Evolutionary conservation across 2,113 vertebrate species (phyloP).

Genomic region (Cettia cetti): DNA sequence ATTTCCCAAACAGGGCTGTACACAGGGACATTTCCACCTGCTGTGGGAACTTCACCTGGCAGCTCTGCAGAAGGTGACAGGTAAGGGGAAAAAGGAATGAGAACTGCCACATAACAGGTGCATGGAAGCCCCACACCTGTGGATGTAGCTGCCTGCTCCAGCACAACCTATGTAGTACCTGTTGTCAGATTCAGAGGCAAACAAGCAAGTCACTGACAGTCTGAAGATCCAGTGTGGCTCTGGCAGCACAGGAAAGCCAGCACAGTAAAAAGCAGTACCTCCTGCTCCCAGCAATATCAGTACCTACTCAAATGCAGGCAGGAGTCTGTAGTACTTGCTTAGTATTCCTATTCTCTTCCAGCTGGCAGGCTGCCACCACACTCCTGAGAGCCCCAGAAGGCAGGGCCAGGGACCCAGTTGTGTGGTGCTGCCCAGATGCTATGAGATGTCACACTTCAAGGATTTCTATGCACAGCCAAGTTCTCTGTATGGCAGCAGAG

Average conservation of each 20-base stretch:
- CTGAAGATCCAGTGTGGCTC: neutral
- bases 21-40: neutral
- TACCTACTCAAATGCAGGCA: neutral
- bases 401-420: neutral
- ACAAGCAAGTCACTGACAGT: neutral
- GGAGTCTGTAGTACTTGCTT: neutral
- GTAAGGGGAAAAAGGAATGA: neutral
- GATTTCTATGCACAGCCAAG: neutral
- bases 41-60: neutral
- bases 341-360: neutral
- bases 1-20: neutral
- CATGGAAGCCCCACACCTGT: neutral
- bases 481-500: neutral
- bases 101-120: accelerated
- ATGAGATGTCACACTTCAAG: accelerated
- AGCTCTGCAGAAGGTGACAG: neutral
- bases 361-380: neutral
- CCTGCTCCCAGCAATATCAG: neutral
- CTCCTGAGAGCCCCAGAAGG: neutral
- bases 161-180: accelerated
- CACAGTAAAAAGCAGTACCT: neutral
- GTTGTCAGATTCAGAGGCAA: neutral
- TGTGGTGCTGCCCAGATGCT: neutral
- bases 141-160: neutral
- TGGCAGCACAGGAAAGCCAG: neutral